Evolutionary conservation across 2,797 vertebrate genomes (phyloP), one percentile per base, ranked within the genome.

Genomic region (Apodemus agrarius): DNA sequence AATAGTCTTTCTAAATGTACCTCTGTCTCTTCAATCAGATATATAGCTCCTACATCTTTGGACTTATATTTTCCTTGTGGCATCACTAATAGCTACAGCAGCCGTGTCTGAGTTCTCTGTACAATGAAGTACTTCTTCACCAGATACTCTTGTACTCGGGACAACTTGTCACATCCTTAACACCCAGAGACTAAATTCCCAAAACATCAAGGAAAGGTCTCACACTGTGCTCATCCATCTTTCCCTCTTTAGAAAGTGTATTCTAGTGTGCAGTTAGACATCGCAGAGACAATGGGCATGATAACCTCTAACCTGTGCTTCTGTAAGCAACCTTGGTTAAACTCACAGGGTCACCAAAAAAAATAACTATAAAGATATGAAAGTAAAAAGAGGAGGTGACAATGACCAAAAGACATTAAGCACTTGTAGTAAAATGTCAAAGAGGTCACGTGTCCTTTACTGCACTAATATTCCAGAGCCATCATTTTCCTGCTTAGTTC

Each of bases 21-120:
- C 67, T 87, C 26, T 93, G 67, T 88, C 57, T 91, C 83, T 94
- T 95, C 37, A 78, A 89, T 93, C 75, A 94, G 78, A 89, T 94
- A 76, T 67, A 95, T 78, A 91, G 34, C 63, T 89, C 26, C 57
- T 79, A 16, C 61, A 43, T 80, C 46, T 94, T 89, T 95, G 31
- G 93, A 90, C 21, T 26, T n/a, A 46, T 6, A 46, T 96, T 17
- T 95, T 46, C 78, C 72, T n/a, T 90, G 49, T 93, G 24, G 69
- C 59, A 78, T 83, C 24, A 61, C 49, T 81, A 81, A 4, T 83
- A 84, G 57, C 13, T 90, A 52, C 11, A 43, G 61, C 1, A 40
- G 26, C 7, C 21, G 52, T 24, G 17, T 61, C 17, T 94, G 24
- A 83, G n/a, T 61, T 31, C 22, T 86, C 4, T 89, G 8, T 69